Evolutionary conservation across 1,140 invertebrate species (phyloP).

Genomic region (Lethocerus indicus): DNA sequence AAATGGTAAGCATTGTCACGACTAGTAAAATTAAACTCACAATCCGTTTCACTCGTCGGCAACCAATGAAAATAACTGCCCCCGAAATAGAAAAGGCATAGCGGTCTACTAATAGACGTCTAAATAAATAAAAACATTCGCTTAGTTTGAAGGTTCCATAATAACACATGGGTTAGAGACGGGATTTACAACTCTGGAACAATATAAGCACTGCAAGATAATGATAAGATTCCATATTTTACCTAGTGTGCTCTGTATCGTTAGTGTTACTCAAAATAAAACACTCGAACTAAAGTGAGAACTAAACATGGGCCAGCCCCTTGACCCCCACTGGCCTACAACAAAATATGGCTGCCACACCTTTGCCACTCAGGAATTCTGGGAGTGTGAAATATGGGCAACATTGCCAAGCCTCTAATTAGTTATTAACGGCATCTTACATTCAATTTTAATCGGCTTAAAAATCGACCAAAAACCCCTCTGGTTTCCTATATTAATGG

Average conservation of each 20-base stretch:
- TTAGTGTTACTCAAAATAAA: slow-evolving; percentile 5
- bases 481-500: too few species aligned
- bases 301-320: slow-evolving; percentile 13
- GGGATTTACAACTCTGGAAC: background rate
- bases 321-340: slow-evolving; percentile 17
- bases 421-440: too few species aligned
- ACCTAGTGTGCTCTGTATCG: background rate
- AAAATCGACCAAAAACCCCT: too few species aligned
- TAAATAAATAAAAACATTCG: slow-evolving; percentile 9
- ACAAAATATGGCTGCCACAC: slow-evolving; percentile 25
- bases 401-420: too few species aligned
- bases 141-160: background rate
- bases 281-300: background rate
- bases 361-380: slow-evolving; percentile 19
- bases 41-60: slow-evolving; percentile 1
- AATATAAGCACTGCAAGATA: background rate
- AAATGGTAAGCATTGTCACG: too few species aligned
- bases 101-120: slow-evolving; percentile 2
- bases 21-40: too few species aligned
- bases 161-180: background rate
- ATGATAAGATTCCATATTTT: background rate
- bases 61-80: background rate
- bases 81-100: background rate
- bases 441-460: too few species aligned
- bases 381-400: slow-evolving; percentile 18